Evolutionary conservation across 2,888 invertebrate species (phyloP).

Genomic region (Coelinius sp.): DNA sequence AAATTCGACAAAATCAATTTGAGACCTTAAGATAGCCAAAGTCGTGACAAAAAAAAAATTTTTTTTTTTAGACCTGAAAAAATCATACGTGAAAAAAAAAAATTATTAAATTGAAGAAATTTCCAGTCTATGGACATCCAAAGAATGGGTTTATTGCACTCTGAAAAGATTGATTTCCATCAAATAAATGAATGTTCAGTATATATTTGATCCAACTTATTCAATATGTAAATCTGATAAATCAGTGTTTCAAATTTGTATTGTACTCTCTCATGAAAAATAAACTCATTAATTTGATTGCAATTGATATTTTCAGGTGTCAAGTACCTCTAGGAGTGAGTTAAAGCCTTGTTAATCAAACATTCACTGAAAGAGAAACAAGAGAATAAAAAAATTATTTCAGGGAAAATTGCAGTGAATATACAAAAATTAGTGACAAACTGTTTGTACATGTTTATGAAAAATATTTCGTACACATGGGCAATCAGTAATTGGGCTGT

Average conservation of each 20-base stretch:
- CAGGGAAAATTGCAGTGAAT: neutral
- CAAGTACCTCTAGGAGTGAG: neutral
- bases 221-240: neutral
- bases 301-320: neutral
- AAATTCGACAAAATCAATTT: slow-evolving; percentile 19
- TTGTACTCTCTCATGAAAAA: neutral
- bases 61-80: slow-evolving; percentile 13
- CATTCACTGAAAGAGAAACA: neutral
- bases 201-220: slow-evolving; percentile 1
- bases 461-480: slow-evolving; percentile 7
- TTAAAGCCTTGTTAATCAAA: neutral
- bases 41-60: too few species aligned
- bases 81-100: neutral
- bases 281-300: neutral
- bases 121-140: slow-evolving; percentile 11
- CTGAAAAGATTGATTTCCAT: neutral
- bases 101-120: neutral
- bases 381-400: neutral
- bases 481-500: slow-evolving; percentile 10
- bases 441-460: neutral
- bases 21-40: neutral
- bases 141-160: neutral
- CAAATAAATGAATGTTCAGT: neutral
- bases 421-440: slow-evolving; percentile 7
- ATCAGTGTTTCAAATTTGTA: slow-evolving; percentile 8